Evolutionary conservation across 2,113 vertebrate species (phyloP), one percentile per base, ranked within the genome.

Genomic region (Varanus komodoensis): DNA sequence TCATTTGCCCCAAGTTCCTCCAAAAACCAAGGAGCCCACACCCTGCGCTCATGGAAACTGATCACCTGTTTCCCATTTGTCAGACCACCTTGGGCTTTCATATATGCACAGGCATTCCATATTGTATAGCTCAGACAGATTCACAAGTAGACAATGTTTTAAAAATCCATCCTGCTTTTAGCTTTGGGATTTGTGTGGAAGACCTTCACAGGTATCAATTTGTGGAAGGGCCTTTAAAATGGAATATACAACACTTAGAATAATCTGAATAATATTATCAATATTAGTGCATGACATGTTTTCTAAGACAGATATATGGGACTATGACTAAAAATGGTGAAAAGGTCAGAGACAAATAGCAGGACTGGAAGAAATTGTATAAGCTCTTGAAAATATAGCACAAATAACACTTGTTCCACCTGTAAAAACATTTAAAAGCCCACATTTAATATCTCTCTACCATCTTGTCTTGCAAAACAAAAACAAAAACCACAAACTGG

Each of bases 381-480:
- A 32, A 32, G 5, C 3, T 74, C 19, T 25, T 61, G 1, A 34
- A 75, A 12, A 38, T 8, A 85, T 15, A 67, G 25, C 54, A 52
- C 32, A 54, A 86, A 23, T 38, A 77, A 25, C 67, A 11, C 44
- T n/a, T 57, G 27, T 52, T 25, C 23, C 38, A 61, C 17, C 44
- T 71, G 27, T 88, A 11, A 87, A 77, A 64, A 73, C 11, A 71
- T 64, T 64, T 64, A 67, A 88, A 87, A 44, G 71, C 25, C 61
- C 38, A 52, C 44, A 21, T 87, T 75, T 83, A 91, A 93, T 32
- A 57, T 91, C 74, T 94, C 93, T 74, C 89, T 78, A 87, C 94
- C 93, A 95, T 95, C 87, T 79, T 96, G 89, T 32, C 1, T 95
- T 93, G 93, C 93, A 15, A 94, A 44, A 44, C 38, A 44, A 44